phyloP scores from a whole-genome alignment of 1,140 invertebrate genomes.

The Zaprionus tsacasi region DNA sequence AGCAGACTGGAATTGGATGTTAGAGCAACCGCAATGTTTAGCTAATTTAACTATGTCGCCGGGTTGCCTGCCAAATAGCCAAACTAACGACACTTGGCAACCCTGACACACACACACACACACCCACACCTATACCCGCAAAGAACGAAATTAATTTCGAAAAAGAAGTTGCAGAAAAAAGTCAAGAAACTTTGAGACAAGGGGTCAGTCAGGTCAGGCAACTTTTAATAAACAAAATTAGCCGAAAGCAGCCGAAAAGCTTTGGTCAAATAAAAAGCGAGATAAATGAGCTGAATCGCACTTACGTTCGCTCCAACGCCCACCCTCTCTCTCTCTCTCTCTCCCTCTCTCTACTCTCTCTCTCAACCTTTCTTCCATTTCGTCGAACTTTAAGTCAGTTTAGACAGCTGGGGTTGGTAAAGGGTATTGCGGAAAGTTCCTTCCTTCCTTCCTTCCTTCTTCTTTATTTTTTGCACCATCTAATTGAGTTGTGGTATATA shows the following conservation, averaged over 20 bases:
- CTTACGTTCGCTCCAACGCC: background rate
- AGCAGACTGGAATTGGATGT: constrained; percentile 26
- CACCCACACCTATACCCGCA: too few species aligned
- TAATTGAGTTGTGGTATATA: constrained; percentile 28
- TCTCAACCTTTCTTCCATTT: background rate
- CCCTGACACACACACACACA: constrained; percentile 49
- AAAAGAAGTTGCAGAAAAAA: constrained; percentile 21
- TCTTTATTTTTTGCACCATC: background rate
- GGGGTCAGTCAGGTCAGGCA: constrained; percentile 55
- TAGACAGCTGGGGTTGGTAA: background rate
- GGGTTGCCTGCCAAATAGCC: constrained; percentile 72
- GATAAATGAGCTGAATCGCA: constrained; percentile 53
- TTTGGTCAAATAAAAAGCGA: constrained; percentile 73
- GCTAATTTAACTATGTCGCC: constrained; percentile 78
- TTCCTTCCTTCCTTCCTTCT: background rate
- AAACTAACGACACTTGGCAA: constrained; percentile 78
- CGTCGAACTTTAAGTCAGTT: constrained; percentile 2
- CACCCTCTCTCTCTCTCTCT: background rate
- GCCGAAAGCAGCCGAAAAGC: constrained; percentile 53
- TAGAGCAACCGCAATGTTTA: constrained; percentile 69
- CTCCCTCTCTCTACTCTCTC: background rate
- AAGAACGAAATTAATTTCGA: constrained; percentile 67
- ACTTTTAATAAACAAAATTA: constrained; percentile 82
- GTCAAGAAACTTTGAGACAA: constrained; percentile 2
- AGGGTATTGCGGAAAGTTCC: background rate